These are phyloP conservation scores for Nebria brevicollis DNA, from an alignment of 2,888 invertebrate species.

Conservation along the genomic window DNA sequence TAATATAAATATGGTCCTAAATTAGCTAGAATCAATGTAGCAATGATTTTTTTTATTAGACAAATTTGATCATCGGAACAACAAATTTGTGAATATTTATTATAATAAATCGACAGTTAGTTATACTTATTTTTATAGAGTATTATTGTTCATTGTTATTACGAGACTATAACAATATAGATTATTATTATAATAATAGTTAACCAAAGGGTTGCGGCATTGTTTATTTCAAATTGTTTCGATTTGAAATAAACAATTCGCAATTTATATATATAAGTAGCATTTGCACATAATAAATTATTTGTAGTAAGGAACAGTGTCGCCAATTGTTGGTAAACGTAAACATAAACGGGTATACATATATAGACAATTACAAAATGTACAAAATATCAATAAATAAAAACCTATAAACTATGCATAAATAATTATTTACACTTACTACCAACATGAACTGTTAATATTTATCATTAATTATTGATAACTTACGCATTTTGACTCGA, in stretches of 20 bases:
- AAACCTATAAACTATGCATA: background rate
- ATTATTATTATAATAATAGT: background rate
- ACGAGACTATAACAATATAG: background rate
- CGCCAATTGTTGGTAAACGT: background rate
- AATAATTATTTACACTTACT: background rate
- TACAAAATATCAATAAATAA: background rate
- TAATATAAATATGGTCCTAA: background rate
- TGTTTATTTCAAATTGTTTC: background rate
- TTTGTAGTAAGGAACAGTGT: background rate
- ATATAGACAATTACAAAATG: background rate
- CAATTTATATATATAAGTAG: background rate
- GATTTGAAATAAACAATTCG: background rate
- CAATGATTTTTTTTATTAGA: background rate
- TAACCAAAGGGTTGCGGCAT: background rate
- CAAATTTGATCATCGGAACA: background rate
- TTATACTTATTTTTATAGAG: background rate
- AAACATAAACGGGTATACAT: background rate
- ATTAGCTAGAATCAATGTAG: background rate
- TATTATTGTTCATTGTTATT: background rate
- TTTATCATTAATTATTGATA: background rate
- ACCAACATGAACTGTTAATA: background rate
- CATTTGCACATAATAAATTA: background rate
- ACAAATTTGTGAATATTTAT: background rate
- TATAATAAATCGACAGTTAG: background rate
- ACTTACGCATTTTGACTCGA: no score